phyloP scores from a whole-genome alignment of 2,113 vertebrate genomes.

The Lampris incognitus region DNA sequence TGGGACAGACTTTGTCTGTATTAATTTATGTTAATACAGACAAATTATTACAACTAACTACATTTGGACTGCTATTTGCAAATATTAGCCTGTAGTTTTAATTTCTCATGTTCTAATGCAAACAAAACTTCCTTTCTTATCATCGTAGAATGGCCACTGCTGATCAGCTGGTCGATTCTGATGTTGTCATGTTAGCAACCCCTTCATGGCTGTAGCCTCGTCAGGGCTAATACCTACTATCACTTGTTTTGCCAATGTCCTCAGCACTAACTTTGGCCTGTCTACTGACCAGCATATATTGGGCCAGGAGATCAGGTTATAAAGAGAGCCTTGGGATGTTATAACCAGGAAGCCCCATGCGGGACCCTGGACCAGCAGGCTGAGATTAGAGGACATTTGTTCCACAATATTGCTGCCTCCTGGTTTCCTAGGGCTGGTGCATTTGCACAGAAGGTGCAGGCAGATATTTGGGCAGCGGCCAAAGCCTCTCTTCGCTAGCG shows the following conservation, averaged over 20 bases:
- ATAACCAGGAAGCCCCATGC: slow-evolving; percentile 68
- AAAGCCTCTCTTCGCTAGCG: slow-evolving; percentile 83
- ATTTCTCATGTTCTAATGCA: no score
- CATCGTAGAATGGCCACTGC: no score
- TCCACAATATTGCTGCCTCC: slow-evolving; percentile 88
- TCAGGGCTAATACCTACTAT: not conserved
- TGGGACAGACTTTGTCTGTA: no score
- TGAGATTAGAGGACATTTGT: slow-evolving; percentile 90
- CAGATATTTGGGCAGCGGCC: slow-evolving; percentile 92
- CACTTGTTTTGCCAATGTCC: no score
- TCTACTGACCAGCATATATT: slow-evolving; percentile 2
- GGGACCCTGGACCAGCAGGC: slow-evolving; percentile 84
- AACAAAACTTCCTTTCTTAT: no score
- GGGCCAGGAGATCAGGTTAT: slow-evolving; percentile 43
- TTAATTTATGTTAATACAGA: no score
- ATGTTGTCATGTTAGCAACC: slow-evolving; percentile 3
- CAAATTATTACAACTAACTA: no score
- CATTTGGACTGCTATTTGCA: no score
- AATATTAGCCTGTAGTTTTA: no score
- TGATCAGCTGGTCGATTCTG: not conserved
- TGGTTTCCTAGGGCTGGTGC: slow-evolving; percentile 87
- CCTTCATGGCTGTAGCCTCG: slow-evolving; percentile 19
- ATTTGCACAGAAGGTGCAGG: slow-evolving; percentile 91
- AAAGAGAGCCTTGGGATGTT: slow-evolving; percentile 31
- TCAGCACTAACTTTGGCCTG: not conserved